These are phyloP conservation scores for Xenopus laevis DNA, from an alignment of 2,113 vertebrate species.

Conservation along the genomic window DNA sequence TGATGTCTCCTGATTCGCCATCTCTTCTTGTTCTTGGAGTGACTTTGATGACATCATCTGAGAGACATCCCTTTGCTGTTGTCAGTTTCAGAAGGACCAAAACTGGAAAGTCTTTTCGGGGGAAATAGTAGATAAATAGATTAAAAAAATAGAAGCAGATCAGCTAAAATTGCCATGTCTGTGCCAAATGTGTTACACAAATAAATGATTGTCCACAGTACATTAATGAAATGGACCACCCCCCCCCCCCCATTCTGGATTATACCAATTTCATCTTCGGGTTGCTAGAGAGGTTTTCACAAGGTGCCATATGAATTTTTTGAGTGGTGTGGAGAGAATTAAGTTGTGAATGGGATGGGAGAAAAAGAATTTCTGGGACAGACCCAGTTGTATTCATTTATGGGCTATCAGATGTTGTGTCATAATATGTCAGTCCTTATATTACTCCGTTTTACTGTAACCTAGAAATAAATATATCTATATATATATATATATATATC, in stretches of 20 bases:
- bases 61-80: not conserved
- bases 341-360: slow-evolving; percentile 13
- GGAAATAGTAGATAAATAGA: not conserved
- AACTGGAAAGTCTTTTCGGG: not conserved
- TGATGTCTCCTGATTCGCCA: not conserved
- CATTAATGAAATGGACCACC: too few relatives aligned
- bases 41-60: not conserved
- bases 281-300: not conserved
- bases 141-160: too few relatives aligned
- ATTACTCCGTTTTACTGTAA: slow-evolving; percentile 40
- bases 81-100: not conserved
- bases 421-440: slow-evolving; percentile 40
- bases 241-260: too few relatives aligned
- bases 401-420: slow-evolving; percentile 36
- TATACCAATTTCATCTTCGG: too few relatives aligned
- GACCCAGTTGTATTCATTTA: slow-evolving; percentile 24
- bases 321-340: slow-evolving; percentile 12
- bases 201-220: too few relatives aligned
- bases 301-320: not conserved
- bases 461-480: slow-evolving; percentile 33
- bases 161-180: too few relatives aligned
- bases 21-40: not conserved
- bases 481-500: slow-evolving; percentile 26
- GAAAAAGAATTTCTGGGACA: slow-evolving; percentile 22
- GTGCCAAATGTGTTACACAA: too few relatives aligned